phyloP scores from a whole-genome alignment of 1,140 invertebrate species.

The Apis cerana region DNA sequence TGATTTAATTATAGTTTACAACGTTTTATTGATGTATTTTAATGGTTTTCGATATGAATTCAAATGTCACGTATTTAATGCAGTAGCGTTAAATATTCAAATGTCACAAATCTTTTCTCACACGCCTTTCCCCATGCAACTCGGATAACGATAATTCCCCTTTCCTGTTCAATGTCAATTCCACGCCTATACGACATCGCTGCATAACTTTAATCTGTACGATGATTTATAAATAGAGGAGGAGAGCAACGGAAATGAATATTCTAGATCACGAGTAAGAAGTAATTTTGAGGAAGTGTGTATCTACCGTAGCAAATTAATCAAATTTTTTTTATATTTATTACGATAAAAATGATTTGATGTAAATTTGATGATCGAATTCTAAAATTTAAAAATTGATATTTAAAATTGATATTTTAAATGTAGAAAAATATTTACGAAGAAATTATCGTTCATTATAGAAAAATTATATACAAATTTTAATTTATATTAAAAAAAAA shows the following conservation, averaged over 20 bases:
- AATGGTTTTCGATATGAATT: neutral
- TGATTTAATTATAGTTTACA: neutral
- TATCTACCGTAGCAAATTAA: neutral
- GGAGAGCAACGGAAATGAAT: neutral
- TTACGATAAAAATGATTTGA: neutral
- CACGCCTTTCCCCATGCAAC: neutral
- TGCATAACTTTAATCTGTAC: constrained; percentile 13
- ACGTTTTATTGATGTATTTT: neutral
- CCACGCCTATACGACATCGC: neutral
- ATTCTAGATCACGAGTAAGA: neutral
- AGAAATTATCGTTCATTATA: no score
- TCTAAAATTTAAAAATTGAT: neutral
- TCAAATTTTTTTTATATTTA: neutral
- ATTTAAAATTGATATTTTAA: neutral
- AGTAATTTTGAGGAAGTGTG: neutral
- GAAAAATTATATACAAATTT: neutral
- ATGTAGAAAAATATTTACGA: neutral
- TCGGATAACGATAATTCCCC: constrained; percentile 4
- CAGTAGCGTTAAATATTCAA: neutral
- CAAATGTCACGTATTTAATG: neutral
- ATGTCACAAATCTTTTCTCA: neutral
- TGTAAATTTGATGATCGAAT: neutral
- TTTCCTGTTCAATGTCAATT: constrained; percentile 31
- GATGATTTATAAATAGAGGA: neutral
- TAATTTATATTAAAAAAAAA: neutral